Evolutionary conservation across 1,140 invertebrate genomes (phyloP).

Genomic region (Stegodyphus dumicola): DNA sequence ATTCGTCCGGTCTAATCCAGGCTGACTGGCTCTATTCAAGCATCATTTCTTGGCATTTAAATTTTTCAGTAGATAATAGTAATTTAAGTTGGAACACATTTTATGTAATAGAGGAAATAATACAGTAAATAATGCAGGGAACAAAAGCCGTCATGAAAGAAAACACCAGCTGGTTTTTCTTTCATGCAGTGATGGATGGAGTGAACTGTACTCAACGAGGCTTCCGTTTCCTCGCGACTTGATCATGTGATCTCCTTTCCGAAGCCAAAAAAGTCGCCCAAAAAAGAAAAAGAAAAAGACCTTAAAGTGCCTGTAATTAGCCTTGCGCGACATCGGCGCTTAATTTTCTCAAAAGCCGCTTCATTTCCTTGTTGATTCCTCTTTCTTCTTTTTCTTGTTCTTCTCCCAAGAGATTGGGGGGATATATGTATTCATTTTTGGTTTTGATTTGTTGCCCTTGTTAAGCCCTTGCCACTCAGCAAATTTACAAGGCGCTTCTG

Average conservation of each 20-base stretch:
- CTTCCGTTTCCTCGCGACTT: no score
- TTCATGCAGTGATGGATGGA: background rate
- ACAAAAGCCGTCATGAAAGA: no score
- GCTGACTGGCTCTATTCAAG: no score
- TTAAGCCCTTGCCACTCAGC: constrained; percentile 13
- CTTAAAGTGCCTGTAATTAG: constrained; percentile 31
- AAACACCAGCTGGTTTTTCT: background rate
- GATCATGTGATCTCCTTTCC: background rate
- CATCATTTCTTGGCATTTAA: no score
- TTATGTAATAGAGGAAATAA: no score
- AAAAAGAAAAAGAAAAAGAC: background rate
- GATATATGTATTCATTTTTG: constrained; percentile 17
- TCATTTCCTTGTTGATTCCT: background rate
- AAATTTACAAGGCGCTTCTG: constrained; percentile 53
- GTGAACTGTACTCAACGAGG: no score
- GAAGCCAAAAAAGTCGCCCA: background rate
- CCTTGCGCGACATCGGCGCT: constrained; percentile 15
- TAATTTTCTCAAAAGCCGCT: constrained; percentile 49
- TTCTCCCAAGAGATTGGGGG: no score
- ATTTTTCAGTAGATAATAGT: no score
- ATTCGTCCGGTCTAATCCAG: no score
- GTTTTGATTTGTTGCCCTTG: constrained; percentile 50
- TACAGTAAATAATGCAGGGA: no score
- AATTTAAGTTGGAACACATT: no score
- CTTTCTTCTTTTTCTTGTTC: background rate